Percentiles rank a stretch among this genome's conserved stretches.
These are phyloP conservation scores for Nasonia oneida DNA, from an alignment of 2,888 invertebrate species.

Conservation along the genomic window DNA sequence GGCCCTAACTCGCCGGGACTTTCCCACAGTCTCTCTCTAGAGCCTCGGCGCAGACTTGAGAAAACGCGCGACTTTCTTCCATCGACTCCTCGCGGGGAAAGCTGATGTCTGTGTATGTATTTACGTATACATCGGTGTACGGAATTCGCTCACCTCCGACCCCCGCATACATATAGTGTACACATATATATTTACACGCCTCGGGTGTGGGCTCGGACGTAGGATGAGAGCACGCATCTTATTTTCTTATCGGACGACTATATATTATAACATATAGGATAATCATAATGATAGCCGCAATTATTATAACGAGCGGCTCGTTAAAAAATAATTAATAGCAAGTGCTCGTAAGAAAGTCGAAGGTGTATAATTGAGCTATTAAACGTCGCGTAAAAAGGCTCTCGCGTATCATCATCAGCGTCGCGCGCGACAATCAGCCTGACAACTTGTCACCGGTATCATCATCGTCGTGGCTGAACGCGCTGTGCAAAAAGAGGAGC, in stretches of 20 bases:
- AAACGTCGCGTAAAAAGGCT: too few species aligned
- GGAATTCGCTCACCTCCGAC: neutral
- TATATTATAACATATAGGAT: too few species aligned
- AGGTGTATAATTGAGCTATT: too few species aligned
- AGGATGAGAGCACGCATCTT: too few species aligned
- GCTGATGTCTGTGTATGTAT: neutral
- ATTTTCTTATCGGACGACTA: too few species aligned
- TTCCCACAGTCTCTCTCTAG: neutral
- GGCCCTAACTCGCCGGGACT: neutral
- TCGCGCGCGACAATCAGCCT: neutral
- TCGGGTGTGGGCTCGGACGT: neutral
- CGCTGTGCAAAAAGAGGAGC: neutral
- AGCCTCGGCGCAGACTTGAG: neutral
- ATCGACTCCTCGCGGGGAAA: neutral
- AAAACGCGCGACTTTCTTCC: slow-evolving; percentile 6
- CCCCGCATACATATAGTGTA: neutral
- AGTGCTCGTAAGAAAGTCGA: too few species aligned
- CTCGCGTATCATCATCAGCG: neutral
- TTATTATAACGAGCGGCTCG: too few species aligned
- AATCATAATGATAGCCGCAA: too few species aligned
- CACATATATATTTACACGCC: neutral
- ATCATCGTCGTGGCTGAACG: neutral
- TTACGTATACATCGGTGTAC: neutral
- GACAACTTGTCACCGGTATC: neutral
- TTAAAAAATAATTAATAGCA: too few species aligned